Evolutionary conservation across 2,797 vertebrate genomes (phyloP), one percentile per base, ranked within the genome.

Genomic region (Catharus ustulatus): DNA sequence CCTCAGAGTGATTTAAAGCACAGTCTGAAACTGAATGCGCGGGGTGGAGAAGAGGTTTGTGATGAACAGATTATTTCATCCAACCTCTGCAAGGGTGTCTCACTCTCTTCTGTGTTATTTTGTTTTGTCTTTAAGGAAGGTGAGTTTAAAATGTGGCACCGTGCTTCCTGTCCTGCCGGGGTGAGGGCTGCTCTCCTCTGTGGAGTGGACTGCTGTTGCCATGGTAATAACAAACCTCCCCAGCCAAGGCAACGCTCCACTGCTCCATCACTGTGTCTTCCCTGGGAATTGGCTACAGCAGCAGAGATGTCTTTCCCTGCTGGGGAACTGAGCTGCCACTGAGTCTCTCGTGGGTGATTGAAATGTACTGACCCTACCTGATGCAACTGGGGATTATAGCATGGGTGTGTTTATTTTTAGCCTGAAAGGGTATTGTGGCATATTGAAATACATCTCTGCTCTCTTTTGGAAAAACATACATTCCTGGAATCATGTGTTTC

Each of bases 121-220:
- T 45, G n/a, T 76, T 84, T 71, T 64, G 40, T 71, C 55, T 86
- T 74, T 52, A 85, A 93, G 79, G 88, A 95, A 95, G 86, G 88
- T 93, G 90, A 78, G 90, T 97, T 95, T 96, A 74, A 94, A 95
- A 93, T 51, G 10, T 30, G 90, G 84, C 73, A 4, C 52, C 46
- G 96, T 58, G 38, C 97, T 98, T 97, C 96, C 97, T 97, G 94
- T 95, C 95, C 96, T 94, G 96, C 95, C 68, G 2, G 32, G 84
- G 94, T 91, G 95, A 90, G 0, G 80, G 92, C 94, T 94, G 94
- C 38, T 16, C 93, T 73, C 92, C 94, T 96, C 90, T 76, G 77
- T 91, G 97, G 93, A 95, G 95, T 90, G 95, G 93, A 96, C 97
- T 69, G 94, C 96, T 96, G 98, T 98, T 98, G 97, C 97, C 98